Evolutionary conservation across 2,888 invertebrate genomes (phyloP).

Genomic region (Pollenia amentaria): DNA sequence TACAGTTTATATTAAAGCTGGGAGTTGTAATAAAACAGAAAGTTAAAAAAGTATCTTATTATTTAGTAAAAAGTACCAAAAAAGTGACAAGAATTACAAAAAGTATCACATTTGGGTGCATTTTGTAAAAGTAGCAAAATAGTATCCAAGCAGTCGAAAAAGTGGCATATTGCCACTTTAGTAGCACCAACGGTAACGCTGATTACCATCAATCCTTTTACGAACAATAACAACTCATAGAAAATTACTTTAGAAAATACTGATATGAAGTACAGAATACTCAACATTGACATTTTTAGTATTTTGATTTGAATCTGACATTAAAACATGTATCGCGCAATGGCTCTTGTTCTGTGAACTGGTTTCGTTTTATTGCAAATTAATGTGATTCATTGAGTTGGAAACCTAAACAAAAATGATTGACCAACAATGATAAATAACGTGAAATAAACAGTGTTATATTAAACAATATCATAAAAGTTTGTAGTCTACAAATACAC

Average conservation of each 20-base stretch:
- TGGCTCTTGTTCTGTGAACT: background rate
- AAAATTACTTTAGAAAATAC: background rate
- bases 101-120: no score
- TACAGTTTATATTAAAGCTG: no score
- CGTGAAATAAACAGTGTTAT: conserved; percentile 1
- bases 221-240: background rate
- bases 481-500: background rate
- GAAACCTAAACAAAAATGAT: conserved; percentile 47
- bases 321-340: background rate
- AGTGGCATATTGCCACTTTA: no score
- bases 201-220: background rate
- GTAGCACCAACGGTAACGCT: no score
- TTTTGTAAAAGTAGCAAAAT: no score
- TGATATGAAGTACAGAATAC: background rate
- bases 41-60: no score
- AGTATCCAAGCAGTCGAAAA: no score
- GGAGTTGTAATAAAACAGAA: no score
- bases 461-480: no score
- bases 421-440: conserved; percentile 42
- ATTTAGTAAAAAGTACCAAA: no score
- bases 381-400: conserved; percentile 49
- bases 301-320: background rate
- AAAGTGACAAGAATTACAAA: no score
- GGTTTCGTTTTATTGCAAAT: conserved; percentile 29
- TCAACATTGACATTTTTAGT: background rate